Base-by-base conservation (phyloP, 2,888 invertebrate species). In the Acanthosepion pharaonis region DNA sequence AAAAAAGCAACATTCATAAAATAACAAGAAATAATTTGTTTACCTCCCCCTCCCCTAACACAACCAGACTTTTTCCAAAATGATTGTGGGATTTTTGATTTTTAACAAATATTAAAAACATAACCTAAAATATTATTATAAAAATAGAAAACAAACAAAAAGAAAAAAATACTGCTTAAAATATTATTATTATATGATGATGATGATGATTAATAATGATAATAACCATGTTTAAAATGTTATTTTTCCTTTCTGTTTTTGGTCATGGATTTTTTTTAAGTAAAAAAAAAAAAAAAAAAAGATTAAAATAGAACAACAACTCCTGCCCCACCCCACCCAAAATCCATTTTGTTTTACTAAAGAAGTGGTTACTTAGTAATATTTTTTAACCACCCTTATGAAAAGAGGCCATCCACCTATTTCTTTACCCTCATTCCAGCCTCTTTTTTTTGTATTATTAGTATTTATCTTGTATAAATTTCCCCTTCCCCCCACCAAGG, bases 81-180 rank as follows among this genome's bases (percentile, higher is more conserved):
- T 78, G n/a, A 59, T 33, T 78, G n/a, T 78, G 78, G n/a, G 78
- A 59, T 78, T 78, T 78, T 78, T n/a, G 78, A 78, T 78, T 78
- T n/a, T n/a, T n/a, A 78, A 78, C 9, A 78, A 64, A 78, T 33
- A 78, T 78, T 78, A 33, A 78, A 78, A 78, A 78, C 23, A 78
- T n/a, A 78, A 9, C 11, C 2, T 33, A 78, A 78, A 78, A 64
- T 5, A 9, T 78, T n/a, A 78, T 78, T 59, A 59, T 59, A 59
- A 78, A 78, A n/a, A 78, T 33, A 78, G 78, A 78, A 78, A 78
- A n/a, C n/a, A 33, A n/a, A 78, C 78, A 33, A 78, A 78, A 78
- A 78, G 23, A 78, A 78, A 78, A 78, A 78, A 78, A 78, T 78
- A 15, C n/a, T 78, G n/a, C 9, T 64, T 28, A 28, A 9, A 78